Base-by-base conservation (phyloP, 1,140 invertebrate genomes). In the Sycophaga agraensis region DNA sequence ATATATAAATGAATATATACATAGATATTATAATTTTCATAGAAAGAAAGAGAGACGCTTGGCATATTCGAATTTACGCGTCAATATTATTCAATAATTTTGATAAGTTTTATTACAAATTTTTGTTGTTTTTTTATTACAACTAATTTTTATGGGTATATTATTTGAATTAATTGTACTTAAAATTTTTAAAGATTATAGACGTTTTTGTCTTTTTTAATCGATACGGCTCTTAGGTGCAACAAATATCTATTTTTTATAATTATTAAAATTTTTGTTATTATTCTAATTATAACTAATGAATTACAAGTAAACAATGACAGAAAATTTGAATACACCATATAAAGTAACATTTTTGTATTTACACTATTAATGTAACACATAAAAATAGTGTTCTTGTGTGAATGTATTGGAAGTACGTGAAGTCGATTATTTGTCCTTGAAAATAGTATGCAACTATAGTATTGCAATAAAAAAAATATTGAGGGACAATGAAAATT, bases 311-410 rank as follows among this genome's bases (percentile, higher is more conserved):
- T 61, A 48, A 50, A 68, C 57, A 66, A 49, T 45, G 53, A 62
- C 65, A 63, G 68, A 65, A 50, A 50, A 64, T 62, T 59, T 64
- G 40, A 34, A 63, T 48, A 35, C 31, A 66, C 59, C 60, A 51
- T 53, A 64, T 66, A 55, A 58, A 63, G n/a, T 40, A 64, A 63
- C 66, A 66, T 65, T 73, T 72, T 72, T 70, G 61, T 70, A 70
- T 68, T 66, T 69, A 69, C 60, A 66, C 65, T 68, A 66, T 46
- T 43, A 65, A 67, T 65, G 7, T 39, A n/a, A 60, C 22, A 62
- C 24, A 46, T 46, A 55, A 53, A 60, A 24, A 26, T 37, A 59
- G 46, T 21, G n/a, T 37, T 21, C 35, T 63, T 64, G 50, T 40
- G 28, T 60, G 51, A 56, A 31, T 34, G 56, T 57, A 28, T 53